A percentile compares a stretch with the other conserved stretches of the same genome.
Conservation (phyloP, 1,140 invertebrate species). For the Drosophila santomea region DNA sequence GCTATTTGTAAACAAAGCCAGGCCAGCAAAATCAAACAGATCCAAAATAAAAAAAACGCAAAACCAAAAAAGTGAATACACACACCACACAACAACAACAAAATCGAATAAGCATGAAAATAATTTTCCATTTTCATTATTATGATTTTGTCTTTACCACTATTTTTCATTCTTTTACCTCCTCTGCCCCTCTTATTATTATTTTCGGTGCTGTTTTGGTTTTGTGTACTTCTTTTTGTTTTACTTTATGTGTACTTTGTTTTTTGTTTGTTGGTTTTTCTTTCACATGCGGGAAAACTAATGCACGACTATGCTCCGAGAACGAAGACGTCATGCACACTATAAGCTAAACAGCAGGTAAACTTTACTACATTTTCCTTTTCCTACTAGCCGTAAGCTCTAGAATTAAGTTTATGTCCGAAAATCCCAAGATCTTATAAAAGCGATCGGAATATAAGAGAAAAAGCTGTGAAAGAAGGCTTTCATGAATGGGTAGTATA, state of each 20-base stretch:
- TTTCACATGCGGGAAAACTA: slow-evolving; percentile 83
- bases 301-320: slow-evolving; percentile 84
- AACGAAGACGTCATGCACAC: slow-evolving; percentile 85
- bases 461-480: slow-evolving; percentile 8
- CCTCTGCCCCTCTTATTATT: slow-evolving; percentile 38
- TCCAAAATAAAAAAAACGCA: slow-evolving; percentile 27
- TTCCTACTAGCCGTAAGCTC: slow-evolving; percentile 22
- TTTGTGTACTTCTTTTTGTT: slow-evolving; percentile 55
- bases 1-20: slow-evolving; percentile 61
- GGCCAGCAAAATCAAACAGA: slow-evolving; percentile 30
- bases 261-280: slow-evolving; percentile 81
- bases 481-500: slow-evolving; percentile 1
- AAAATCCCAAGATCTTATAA: not conserved
- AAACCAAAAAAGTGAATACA: slow-evolving; percentile 37
- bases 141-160: slow-evolving; percentile 46
- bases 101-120: slow-evolving; percentile 53
- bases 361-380: slow-evolving; percentile 38
- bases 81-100: slow-evolving; percentile 30
- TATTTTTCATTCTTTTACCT: slow-evolving; percentile 34
- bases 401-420: slow-evolving; percentile 23
- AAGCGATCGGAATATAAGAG: slow-evolving; percentile 30
- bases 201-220: slow-evolving; percentile 40
- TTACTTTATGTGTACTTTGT: slow-evolving; percentile 75
- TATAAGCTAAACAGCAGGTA: slow-evolving; percentile 84
- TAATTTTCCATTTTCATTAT: slow-evolving; percentile 63